Evolutionary conservation across 2,797 vertebrate genomes (phyloP).

Genomic region (Chloroceryle inda): DNA sequence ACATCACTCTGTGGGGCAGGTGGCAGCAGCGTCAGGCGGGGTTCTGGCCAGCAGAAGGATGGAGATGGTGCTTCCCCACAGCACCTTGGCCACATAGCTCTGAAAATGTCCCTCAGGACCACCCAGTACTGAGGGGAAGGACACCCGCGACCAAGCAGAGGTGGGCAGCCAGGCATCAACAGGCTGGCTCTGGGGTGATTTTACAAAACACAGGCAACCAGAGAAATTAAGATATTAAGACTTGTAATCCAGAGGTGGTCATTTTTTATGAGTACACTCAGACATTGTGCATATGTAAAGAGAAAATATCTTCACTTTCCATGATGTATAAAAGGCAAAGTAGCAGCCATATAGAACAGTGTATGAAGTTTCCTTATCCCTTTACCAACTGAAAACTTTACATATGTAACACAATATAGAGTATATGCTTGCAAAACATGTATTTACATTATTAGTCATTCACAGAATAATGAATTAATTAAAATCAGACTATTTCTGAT

Average conservation of each 20-base stretch:
- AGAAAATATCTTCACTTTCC: background rate
- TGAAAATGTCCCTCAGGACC: background rate
- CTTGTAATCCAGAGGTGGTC: background rate
- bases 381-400: slow-evolving; percentile 46
- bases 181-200: background rate
- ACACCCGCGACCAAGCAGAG: fast-evolving
- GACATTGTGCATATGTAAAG: fast-evolving
- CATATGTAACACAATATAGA: slow-evolving; percentile 36
- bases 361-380: background rate
- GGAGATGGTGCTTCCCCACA: background rate
- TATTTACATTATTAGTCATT: slow-evolving; percentile 53
- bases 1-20: fast-evolving
- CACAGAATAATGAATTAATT: slow-evolving; percentile 60
- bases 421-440: slow-evolving; percentile 47
- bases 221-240: background rate
- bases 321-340: background rate
- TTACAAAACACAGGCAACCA: background rate
- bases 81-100: fast-evolving
- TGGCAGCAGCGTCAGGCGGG: background rate
- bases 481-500: slow-evolving; percentile 53
- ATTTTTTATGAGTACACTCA: background rate
- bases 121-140: background rate
- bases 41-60: background rate
- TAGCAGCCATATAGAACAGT: background rate
- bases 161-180: background rate